These are phyloP conservation scores for Rhynchomys soricoides DNA, from an alignment of 2,113 vertebrate genomes.

Conservation along the genomic window DNA sequence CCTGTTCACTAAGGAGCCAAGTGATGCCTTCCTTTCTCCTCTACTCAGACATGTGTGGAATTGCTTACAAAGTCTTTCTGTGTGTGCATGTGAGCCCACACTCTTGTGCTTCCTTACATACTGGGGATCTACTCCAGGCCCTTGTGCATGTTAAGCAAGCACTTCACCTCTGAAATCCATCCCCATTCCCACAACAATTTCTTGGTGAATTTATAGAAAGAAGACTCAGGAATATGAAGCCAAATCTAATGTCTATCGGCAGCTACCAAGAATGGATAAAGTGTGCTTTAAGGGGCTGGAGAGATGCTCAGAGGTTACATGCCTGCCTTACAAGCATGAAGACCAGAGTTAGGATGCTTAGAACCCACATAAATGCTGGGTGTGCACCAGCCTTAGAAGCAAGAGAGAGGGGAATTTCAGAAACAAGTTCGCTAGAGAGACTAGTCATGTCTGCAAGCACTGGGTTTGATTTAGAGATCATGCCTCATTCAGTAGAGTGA, in stretches of 20 bases:
- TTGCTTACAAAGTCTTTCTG: background rate
- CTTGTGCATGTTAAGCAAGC: background rate
- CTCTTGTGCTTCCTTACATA: background rate
- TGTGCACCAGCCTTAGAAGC: background rate
- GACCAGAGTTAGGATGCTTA: background rate
- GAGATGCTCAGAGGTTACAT: background rate
- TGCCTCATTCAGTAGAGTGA: background rate
- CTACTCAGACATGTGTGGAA: background rate
- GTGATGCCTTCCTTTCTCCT: background rate
- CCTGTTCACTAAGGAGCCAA: slow-evolving; percentile 1
- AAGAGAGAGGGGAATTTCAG: background rate
- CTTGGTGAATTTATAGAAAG: slow-evolving; percentile 5
- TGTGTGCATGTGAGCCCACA: background rate
- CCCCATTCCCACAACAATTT: background rate
- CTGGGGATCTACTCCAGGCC: background rate
- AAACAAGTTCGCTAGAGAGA: background rate
- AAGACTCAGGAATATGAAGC: background rate
- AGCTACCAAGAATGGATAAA: slow-evolving; percentile 28
- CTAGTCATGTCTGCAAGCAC: background rate
- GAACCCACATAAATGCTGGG: background rate
- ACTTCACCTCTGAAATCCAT: background rate
- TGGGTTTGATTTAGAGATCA: background rate
- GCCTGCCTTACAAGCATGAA: background rate
- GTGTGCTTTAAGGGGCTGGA: background rate
- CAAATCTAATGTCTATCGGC: slow-evolving; percentile 9